Base-by-base conservation (phyloP, 2,888 invertebrate genomes). In the Caenorhabditis sinica region DNA sequence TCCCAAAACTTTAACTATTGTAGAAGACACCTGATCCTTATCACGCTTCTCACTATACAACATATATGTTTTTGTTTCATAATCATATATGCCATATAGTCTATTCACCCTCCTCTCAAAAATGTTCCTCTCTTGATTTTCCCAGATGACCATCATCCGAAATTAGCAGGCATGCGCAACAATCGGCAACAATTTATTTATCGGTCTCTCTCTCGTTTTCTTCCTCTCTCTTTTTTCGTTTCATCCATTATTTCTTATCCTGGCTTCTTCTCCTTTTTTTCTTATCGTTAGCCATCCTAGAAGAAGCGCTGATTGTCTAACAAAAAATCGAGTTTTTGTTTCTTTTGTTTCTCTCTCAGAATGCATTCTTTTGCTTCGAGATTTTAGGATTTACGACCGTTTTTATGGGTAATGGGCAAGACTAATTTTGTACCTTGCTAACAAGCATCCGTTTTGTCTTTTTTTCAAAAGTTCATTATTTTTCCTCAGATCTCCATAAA, bases 241-340 rank as follows among this genome's bases (percentile, higher is more conserved):
- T 30, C 33, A 60, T 60, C 58, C 58, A 60, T 30, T 28, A 60
- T 60, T 28, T 33, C 28, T 11, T 36, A 36, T 36, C 33, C 33
- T 6, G 4, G 9, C 33, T 4, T 36, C 33, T 36, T 36, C 33
- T 36, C 33, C 33, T 36, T 36, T 36, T 36, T 36, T 40, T 11
- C 56, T 60, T 60, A 60, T 60, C 58, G 58, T 60, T 60, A 60
- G 58, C 58, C 49, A 60, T 58, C 28, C 28, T 15, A 6, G 58
- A 58, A 30, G 33, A 58, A 30, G 58, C n/a, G n/a, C 58, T 58
- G 58, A 58, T 30, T 58, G 58, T 58, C 58, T 58, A 58, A 58
- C 15, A 49, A 60, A 33, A 60, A 60, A 60, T 60, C 58, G 15
- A 60, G 58, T 60, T 60, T 60, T 60, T 49, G 20, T 20, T 20